Evolutionary conservation across 2,797 vertebrate genomes (phyloP), one percentile per base, ranked within the genome.

Genomic region (Eutrigla gurnardus): DNA sequence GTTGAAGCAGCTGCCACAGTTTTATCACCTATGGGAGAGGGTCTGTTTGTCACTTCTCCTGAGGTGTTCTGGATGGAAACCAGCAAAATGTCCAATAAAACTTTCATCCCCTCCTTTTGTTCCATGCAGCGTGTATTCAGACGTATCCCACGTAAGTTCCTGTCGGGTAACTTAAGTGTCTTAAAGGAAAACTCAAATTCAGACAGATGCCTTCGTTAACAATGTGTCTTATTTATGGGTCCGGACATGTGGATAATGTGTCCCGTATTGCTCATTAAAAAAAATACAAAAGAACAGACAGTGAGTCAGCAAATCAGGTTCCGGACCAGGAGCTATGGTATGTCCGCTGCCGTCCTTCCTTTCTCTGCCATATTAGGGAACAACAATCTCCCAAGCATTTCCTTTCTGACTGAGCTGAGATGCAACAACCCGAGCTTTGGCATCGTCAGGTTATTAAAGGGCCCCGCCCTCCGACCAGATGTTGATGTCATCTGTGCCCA

Each of bases 351-450:
- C 70, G 39, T 86, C 40, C 83, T 76, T 86, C 78, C 82, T 80
- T 57, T 77, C 57, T 91, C 91, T 85, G 80, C 93, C 94, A 94
- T 96, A 95, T 96, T 93, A 95, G 94, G 94, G 71, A 87, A 90
- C 86, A 88, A 87, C 76, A 86, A 80, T 59, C 76, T 60, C 71
- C 84, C 55, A 74, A 42, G 70, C 78, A 76, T 83, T 91, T 91
- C 82, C 87, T 84, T 46, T 85, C 46, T 66, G 65, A 52, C 76
- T 12, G 52, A 73, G 75, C 78, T 32, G 39, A 64, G 72, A 63
- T 5, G 36, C 72, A 78, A 68, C 68, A 82, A 78, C 70, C 25
- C 17, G 70, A 64, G 76, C 36, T 64, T 2, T 62, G 45, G 58
- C 58, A 61, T 66, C 67, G 65, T 60, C n/a, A 37, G 73, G 68